These are phyloP conservation scores for Apistogramma diplotaenia DNA, from an alignment of 2,113 vertebrate genomes.

Conservation along the genomic window DNA sequence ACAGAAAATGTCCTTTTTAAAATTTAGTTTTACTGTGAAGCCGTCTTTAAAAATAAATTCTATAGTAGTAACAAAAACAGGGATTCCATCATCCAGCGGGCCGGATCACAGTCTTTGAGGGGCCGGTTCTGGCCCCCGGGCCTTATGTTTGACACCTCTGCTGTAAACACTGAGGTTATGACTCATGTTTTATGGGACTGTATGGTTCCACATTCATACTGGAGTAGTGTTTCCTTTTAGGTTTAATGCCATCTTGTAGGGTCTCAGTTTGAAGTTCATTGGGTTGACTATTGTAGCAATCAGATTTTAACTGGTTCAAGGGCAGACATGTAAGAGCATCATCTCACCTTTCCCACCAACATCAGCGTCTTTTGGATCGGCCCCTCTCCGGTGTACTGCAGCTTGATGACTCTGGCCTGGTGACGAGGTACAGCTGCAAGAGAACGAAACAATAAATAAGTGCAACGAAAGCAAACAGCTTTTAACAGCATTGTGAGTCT, in stretches of 20 bases:
- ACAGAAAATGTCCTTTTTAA: too few species aligned
- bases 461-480: background rate
- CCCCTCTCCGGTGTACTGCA: constrained; percentile 78
- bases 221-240: background rate
- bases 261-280: background rate
- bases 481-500: background rate
- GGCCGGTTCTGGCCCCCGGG: too few species aligned
- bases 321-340: background rate
- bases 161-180: background rate
- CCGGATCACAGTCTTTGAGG: too few species aligned
- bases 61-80: too few species aligned
- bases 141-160: too few species aligned
- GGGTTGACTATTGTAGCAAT: background rate
- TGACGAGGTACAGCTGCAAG: constrained; percentile 76
- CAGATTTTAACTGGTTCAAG: background rate
- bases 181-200: background rate
- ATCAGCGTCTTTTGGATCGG: constrained; percentile 74
- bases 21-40: too few species aligned
- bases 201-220: background rate
- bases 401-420: constrained; percentile 78
- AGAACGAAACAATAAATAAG: background rate
- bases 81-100: too few species aligned
- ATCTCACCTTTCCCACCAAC: constrained; percentile 81
- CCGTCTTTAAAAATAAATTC: too few species aligned
- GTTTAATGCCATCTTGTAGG: background rate